phyloP scores from a whole-genome alignment of 1,140 invertebrate genomes.

The Oryzaephilus surinamensis region DNA sequence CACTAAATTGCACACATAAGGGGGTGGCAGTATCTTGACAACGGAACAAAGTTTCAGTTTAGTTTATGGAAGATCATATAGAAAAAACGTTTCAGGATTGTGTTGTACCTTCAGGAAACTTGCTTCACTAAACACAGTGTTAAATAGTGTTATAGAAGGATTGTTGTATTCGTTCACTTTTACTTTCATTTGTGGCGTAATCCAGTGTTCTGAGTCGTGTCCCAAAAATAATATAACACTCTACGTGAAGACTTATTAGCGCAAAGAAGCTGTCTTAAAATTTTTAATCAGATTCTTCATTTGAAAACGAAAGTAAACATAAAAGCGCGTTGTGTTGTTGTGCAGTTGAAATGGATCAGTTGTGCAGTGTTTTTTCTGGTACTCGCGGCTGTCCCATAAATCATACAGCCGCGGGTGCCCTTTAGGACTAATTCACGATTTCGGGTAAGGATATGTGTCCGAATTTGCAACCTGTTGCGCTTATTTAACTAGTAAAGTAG shows the following conservation, averaged over 20 bases:
- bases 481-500: constrained; percentile 3
- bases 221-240: constrained; percentile 34
- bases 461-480: constrained; percentile 23
- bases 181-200: constrained; percentile 38
- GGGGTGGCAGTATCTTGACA: constrained; percentile 10
- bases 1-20: constrained; percentile 11
- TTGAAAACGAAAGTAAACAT: no score
- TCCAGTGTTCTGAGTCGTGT: constrained; percentile 28
- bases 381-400: constrained; percentile 25
- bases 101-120: constrained; percentile 19
- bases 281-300: no score
- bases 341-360: constrained; percentile 30
- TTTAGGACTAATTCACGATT: constrained; percentile 19
- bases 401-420: constrained; percentile 20
- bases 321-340: constrained; percentile 15
- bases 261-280: constrained; percentile 14
- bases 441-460: constrained; percentile 16
- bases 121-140: constrained; percentile 17
- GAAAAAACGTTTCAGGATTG: constrained; percentile 15
- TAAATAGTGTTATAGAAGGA: constrained; percentile 25
- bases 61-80: no score
- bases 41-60: no score
- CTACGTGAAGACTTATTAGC: constrained; percentile 23
- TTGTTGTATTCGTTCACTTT: constrained; percentile 33
- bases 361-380: constrained; percentile 23